phyloP scores from a whole-genome alignment of 2,797 vertebrate genomes.

The Pelochelys cantorii region DNA sequence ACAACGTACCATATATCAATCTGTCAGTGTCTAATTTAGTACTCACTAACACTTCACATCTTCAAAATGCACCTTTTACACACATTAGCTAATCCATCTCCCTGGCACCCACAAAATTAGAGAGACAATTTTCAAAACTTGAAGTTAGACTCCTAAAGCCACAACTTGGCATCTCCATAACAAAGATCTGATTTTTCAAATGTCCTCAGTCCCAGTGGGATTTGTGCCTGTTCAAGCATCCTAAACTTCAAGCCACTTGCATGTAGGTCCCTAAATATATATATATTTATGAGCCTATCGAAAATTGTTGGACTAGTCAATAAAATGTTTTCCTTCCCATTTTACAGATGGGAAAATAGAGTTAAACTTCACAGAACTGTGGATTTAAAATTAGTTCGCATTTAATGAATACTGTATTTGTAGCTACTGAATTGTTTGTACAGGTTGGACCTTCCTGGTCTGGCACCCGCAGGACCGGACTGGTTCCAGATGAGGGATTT shows the following conservation, averaged over 20 bases:
- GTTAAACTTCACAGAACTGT: background rate
- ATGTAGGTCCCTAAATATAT: background rate
- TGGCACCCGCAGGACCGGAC: no score
- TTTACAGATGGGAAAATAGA: background rate
- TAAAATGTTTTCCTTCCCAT: background rate
- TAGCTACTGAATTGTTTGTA: background rate
- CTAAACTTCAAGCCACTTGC: background rate
- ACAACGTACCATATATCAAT: background rate
- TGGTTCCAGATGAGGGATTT: no score
- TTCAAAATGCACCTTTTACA: background rate
- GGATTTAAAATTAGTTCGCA: background rate
- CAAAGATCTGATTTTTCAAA: background rate
- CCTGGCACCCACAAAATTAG: background rate
- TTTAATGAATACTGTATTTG: background rate
- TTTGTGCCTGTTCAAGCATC: background rate
- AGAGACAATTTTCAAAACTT: background rate
- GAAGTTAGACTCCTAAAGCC: background rate
- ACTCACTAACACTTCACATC: background rate
- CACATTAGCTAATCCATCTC: background rate
- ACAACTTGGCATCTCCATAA: background rate
- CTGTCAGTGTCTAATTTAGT: fast-evolving
- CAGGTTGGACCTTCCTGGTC: no score
- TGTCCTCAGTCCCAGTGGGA: background rate
- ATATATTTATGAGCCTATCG: background rate
- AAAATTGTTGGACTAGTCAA: background rate